These are phyloP conservation scores for Sorex fumeus DNA, from an alignment of 2,113 vertebrate species.

Conservation along the genomic window DNA sequence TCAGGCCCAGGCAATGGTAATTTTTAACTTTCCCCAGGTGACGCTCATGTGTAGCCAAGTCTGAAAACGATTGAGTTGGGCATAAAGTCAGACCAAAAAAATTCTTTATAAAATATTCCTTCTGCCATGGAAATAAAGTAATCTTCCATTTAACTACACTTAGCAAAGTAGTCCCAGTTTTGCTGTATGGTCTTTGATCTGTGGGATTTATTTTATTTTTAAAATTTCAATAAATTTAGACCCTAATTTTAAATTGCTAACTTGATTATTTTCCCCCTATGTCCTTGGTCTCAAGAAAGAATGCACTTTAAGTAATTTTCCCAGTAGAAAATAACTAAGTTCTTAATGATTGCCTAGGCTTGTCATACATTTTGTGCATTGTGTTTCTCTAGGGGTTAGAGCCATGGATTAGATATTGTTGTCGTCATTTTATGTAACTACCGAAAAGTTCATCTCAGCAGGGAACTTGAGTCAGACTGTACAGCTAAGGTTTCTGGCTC, in stretches of 20 bases:
- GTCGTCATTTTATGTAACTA: not conserved
- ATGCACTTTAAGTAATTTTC: conserved; percentile 20
- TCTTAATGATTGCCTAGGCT: not conserved
- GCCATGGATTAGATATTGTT: not conserved
- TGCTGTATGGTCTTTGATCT: not conserved
- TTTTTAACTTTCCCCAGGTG: conserved; percentile 63
- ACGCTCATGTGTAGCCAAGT: not conserved
- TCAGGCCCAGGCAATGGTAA: not conserved
- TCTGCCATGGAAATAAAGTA: conserved; percentile 25
- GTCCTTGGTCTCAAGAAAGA: conserved; percentile 32
- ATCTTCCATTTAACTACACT: conserved; percentile 36
- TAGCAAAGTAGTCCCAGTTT: conserved; percentile 19
- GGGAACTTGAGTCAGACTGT: not conserved
- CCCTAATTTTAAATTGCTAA: not conserved
- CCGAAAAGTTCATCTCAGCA: not conserved
- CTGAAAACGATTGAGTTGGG: conserved; percentile 45
- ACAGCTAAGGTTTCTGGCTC: not conserved
- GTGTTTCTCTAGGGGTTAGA: not conserved
- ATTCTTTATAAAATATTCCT: not conserved
- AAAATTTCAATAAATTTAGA: conserved; percentile 49
- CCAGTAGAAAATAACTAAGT: conserved; percentile 28
- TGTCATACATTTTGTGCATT: not conserved
- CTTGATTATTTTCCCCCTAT: not conserved
- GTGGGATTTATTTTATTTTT: not conserved
- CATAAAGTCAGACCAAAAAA: conserved; percentile 44